phyloP scores from a whole-genome alignment of 2,797 vertebrate species.

The Betta splendens region DNA sequence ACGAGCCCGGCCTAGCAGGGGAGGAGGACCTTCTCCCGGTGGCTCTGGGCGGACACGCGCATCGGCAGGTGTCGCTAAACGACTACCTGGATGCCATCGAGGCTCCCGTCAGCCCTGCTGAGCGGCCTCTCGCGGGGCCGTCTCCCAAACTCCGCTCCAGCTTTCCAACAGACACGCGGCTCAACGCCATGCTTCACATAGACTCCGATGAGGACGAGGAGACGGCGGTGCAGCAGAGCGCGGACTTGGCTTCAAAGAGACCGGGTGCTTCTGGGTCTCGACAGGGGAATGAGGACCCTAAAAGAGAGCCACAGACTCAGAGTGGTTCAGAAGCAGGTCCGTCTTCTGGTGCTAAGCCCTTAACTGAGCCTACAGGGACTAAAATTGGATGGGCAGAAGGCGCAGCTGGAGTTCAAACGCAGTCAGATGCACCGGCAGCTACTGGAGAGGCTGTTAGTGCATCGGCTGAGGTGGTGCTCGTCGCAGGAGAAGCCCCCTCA shows the following conservation, averaged over 20 bases:
- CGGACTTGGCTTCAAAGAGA: slow-evolving; percentile 25
- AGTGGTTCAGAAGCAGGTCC: slow-evolving; percentile 28
- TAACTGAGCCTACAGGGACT: not conserved
- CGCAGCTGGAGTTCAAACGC: slow-evolving; percentile 1
- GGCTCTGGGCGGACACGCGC: slow-evolving; percentile 60
- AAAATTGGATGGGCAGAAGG: slow-evolving; percentile 4
- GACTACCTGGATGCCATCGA: slow-evolving; percentile 92
- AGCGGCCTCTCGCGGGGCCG: slow-evolving; percentile 81
- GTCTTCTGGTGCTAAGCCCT: slow-evolving; percentile 14
- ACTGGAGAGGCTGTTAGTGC: slow-evolving; percentile 3
- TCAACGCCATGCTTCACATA: slow-evolving; percentile 96
- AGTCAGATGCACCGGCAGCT: not conserved
- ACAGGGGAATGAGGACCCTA: slow-evolving; percentile 10
- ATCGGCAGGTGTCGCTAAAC: slow-evolving; percentile 90
- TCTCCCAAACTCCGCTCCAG: slow-evolving; percentile 93
- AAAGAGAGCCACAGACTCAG: slow-evolving; percentile 12
- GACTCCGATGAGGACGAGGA: slow-evolving; percentile 97
- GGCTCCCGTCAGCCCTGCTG: slow-evolving; percentile 70
- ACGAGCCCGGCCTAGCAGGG: slow-evolving; percentile 22
- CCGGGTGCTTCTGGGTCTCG: slow-evolving; percentile 9
- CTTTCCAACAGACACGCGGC: slow-evolving; percentile 94
- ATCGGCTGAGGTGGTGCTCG: not conserved
- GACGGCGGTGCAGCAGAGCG: slow-evolving; percentile 76
- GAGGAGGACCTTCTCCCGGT: slow-evolving; percentile 63
- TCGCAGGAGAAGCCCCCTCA: not conserved